Evolutionary conservation across 2,888 invertebrate genomes (phyloP).

Genomic region (Mantis religiosa): DNA sequence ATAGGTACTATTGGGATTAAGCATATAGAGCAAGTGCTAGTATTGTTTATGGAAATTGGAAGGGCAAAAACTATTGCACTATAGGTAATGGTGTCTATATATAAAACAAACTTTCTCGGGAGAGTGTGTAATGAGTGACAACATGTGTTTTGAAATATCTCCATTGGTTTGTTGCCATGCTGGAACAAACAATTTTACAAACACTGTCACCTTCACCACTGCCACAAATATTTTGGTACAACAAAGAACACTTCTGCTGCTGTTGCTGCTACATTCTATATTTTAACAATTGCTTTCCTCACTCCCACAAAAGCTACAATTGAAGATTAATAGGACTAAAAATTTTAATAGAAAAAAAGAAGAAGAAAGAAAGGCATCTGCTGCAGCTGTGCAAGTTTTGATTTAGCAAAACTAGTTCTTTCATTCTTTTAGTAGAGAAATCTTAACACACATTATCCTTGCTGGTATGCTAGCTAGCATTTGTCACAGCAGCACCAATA

Average conservation of each 20-base stretch:
- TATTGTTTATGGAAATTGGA: background rate
- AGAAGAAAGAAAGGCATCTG: background rate
- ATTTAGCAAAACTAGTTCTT: background rate
- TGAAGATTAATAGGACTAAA: background rate
- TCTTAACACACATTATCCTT: background rate
- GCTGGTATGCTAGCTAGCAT: background rate
- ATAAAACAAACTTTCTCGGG: background rate
- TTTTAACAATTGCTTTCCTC: background rate
- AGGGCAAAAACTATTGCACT: background rate
- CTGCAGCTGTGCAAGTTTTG: background rate
- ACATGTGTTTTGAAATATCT: background rate
- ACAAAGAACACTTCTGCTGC: background rate
- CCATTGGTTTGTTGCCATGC: background rate
- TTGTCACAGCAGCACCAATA: slow-evolving; percentile 2
- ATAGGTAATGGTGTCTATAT: background rate
- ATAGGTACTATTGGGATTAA: background rate
- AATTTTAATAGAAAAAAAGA: background rate
- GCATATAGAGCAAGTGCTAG: background rate
- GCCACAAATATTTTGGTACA: background rate
- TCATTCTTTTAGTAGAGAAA: background rate
- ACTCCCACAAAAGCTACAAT: background rate
- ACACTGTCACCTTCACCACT: background rate
- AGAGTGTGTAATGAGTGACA: background rate
- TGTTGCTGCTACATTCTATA: background rate
- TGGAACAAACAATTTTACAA: background rate